Conservation (phyloP, 2,797 vertebrate genomes). For the Setipinna tenuifilis region DNA sequence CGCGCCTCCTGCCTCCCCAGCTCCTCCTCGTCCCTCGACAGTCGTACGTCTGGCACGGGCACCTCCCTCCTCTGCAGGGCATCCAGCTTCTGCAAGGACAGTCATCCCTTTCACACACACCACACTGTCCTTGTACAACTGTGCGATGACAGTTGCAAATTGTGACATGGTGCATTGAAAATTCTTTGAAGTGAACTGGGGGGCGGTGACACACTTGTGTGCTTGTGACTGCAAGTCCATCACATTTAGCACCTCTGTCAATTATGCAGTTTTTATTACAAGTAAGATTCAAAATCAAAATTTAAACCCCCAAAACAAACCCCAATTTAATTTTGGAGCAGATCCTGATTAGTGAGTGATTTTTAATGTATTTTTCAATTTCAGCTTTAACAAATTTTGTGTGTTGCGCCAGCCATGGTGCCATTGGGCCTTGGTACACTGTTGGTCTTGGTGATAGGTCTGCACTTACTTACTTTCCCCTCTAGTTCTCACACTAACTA, state of each 20-base stretch:
- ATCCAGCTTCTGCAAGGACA: slow-evolving; percentile 67
- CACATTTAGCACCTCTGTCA: background rate
- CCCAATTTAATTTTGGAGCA: too few species aligned
- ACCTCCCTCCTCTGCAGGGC: slow-evolving; percentile 56
- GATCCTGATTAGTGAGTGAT: too few species aligned
- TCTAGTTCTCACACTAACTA: background rate
- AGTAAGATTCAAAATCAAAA: too few species aligned
- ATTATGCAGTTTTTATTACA: too few species aligned
- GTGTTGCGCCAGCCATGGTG: too few species aligned
- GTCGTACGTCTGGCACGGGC: slow-evolving; percentile 53
- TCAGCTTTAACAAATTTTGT: too few species aligned
- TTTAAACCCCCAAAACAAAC: too few species aligned
- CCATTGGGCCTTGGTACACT: too few species aligned
- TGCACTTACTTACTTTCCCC: too few species aligned
- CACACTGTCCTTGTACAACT: background rate
- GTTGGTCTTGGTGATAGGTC: too few species aligned
- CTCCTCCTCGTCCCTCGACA: slow-evolving; percentile 52
- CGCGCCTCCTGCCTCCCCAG: slow-evolving; percentile 48
- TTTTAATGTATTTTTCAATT: too few species aligned
- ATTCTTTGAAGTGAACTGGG: background rate
- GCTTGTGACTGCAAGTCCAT: background rate
- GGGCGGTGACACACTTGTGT: too few species aligned
- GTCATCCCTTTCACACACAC: slow-evolving; percentile 6
- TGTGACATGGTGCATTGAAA: background rate
- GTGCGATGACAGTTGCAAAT: background rate